Percentiles rank a stretch among this genome's conserved stretches.
Conservation (phyloP, 2,113 vertebrate genomes). For the Hepsetus odoe region DNA sequence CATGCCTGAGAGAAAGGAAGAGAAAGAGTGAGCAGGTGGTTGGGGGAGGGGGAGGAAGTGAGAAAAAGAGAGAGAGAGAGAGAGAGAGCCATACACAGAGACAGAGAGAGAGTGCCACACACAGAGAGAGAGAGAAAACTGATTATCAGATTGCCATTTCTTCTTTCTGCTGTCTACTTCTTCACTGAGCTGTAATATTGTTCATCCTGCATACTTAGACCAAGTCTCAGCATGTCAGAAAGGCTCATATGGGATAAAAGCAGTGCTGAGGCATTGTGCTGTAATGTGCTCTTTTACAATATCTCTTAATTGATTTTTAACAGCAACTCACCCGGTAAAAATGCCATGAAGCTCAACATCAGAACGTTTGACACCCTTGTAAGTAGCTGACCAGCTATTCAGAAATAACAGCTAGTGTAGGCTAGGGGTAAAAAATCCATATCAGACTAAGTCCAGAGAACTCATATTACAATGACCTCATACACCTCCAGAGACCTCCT, state of each 20-base stretch:
- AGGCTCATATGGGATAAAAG: not conserved
- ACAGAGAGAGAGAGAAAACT: not conserved
- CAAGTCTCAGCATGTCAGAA: not conserved
- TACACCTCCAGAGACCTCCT: too few species aligned
- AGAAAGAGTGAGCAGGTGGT: slow-evolving; percentile 46
- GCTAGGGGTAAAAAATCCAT: too few species aligned
- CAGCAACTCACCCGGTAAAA: too few species aligned
- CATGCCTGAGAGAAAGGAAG: slow-evolving; percentile 81
- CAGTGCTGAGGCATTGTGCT: not conserved
- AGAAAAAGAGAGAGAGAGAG: not conserved
- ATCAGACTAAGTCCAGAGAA: too few species aligned
- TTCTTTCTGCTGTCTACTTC: not conserved
- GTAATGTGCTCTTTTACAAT: not conserved
- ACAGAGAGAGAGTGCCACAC: not conserved
- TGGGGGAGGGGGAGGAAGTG: slow-evolving; percentile 9
- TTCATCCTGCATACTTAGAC: slow-evolving; percentile 12
- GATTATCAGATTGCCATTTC: not conserved
- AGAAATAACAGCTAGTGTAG: too few species aligned
- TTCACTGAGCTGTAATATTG: not conserved
- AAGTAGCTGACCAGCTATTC: too few species aligned
- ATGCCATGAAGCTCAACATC: too few species aligned
- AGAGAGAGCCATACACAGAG: too few species aligned
- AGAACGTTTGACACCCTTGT: too few species aligned
- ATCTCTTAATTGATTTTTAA: not conserved
- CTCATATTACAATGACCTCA: too few species aligned